These are phyloP conservation scores for Sphenodon punctatus DNA, from an alignment of 2,797 vertebrate genomes.

Conservation along the genomic window DNA sequence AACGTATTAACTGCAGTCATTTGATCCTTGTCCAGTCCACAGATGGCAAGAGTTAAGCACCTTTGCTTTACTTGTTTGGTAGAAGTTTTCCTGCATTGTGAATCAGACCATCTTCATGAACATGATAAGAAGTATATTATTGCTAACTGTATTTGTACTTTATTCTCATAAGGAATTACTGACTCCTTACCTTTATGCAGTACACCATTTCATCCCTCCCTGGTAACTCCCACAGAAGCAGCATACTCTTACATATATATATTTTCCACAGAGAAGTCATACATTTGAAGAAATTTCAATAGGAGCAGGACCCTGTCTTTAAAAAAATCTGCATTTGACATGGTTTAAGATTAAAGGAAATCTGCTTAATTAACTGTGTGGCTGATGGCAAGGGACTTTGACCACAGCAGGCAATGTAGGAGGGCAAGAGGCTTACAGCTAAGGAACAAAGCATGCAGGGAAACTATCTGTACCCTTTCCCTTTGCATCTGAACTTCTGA, in stretches of 20 bases:
- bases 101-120: neutral
- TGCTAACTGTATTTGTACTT: conserved; percentile 36
- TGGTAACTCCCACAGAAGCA: fast-evolving
- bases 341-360: conserved; percentile 44
- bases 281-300: conserved; percentile 28
- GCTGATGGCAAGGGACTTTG: conserved; percentile 15
- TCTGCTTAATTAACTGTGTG: conserved; percentile 1
- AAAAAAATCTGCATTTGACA: conserved; percentile 33
- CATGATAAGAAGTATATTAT: conserved; percentile 25
- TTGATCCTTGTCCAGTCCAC: too few species aligned
- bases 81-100: neutral
- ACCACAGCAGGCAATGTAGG: conserved; percentile 34
- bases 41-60: too few species aligned
- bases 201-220: neutral
- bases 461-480: conserved; percentile 22
- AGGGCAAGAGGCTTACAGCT: conserved; percentile 16
- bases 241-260: neutral
- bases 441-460: conserved; percentile 18
- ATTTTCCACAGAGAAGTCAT: conserved; percentile 23
- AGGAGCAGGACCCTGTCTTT: neutral
- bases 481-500: conserved; percentile 21
- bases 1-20: too few species aligned
- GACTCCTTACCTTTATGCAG: neutral
- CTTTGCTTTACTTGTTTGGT: too few species aligned
- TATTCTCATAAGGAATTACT: neutral